A percentile compares a stretch with the other conserved stretches of the same genome.
phyloP scores from a whole-genome alignment of 2,888 invertebrate species.

The Neocrepidodera transversa region DNA sequence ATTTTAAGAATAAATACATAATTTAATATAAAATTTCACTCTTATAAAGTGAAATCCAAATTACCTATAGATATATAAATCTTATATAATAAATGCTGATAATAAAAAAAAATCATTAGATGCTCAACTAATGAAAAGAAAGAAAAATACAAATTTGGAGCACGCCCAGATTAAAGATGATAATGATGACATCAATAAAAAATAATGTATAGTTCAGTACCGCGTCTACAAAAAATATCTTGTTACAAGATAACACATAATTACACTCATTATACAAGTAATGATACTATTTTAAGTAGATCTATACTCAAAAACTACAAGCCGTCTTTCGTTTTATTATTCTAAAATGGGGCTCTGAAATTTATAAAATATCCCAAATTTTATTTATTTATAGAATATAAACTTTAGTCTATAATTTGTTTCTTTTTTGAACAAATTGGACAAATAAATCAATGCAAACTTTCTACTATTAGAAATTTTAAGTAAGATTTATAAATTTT shows the following conservation, averaged over 20 bases:
- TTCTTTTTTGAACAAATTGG: background rate
- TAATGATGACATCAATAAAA: slow-evolving; percentile 21
- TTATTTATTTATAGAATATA: background rate
- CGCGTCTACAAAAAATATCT: slow-evolving; percentile 37
- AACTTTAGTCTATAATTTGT: background rate
- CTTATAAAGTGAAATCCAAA: slow-evolving; percentile 5
- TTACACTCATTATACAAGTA: slow-evolving; percentile 34
- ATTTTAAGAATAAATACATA: slow-evolving; percentile 41
- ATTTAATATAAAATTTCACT: slow-evolving; percentile 35
- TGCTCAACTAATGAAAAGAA: background rate
- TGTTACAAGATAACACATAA: slow-evolving; percentile 47
- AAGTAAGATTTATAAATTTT: background rate
- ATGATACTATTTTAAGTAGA: slow-evolving; percentile 33
- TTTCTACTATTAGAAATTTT: too few species aligned
- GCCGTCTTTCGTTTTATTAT: slow-evolving; percentile 23
- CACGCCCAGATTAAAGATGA: too few species aligned
- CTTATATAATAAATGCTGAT: slow-evolving; percentile 22
- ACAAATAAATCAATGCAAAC: background rate
- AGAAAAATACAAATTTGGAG: too few species aligned
- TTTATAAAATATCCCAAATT: background rate
- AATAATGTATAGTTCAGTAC: slow-evolving; percentile 13
- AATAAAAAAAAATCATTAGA: background rate
- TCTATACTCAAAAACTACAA: slow-evolving; percentile 33
- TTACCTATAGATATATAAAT: slow-evolving; percentile 27
- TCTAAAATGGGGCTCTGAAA: slow-evolving; percentile 9